Percentiles rank a stretch among this genome's conserved stretches.
Conservation (phyloP, 2,113 vertebrate genomes). For the Thomomys bottae region DNA sequence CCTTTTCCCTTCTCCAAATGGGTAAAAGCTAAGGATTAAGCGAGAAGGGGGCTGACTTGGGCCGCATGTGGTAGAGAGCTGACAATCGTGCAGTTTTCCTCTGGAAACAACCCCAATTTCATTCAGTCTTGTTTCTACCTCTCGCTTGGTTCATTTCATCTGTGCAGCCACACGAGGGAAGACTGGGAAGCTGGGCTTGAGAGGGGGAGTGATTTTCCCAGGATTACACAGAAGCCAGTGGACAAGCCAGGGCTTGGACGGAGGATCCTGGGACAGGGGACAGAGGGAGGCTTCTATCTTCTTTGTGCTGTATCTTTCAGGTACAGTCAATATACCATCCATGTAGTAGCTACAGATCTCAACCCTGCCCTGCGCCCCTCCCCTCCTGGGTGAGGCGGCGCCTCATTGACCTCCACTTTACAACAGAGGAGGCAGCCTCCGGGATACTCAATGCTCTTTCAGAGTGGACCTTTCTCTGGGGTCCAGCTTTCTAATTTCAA, state of each 20-base stretch:
- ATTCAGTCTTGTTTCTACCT: not conserved
- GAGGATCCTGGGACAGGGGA: not conserved
- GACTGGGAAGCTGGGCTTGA: not conserved
- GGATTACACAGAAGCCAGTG: not conserved
- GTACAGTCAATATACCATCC: accelerated
- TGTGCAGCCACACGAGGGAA: not conserved
- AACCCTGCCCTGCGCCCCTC: no score
- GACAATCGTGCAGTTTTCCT: not conserved
- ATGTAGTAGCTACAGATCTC: not conserved
- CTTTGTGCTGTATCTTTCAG: accelerated
- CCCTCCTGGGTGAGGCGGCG: accelerated
- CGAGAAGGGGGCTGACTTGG: not conserved
- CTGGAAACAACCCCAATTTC: accelerated
- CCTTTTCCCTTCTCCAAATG: not conserved
- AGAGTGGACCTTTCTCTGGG: not conserved
- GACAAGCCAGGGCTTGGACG: not conserved
- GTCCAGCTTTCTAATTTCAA: not conserved
- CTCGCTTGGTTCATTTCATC: not conserved
- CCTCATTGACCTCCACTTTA: not conserved
- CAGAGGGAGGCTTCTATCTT: not conserved
- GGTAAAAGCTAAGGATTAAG: not conserved
- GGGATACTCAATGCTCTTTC: not conserved
- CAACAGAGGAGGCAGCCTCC: not conserved
- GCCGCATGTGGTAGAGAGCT: not conserved
- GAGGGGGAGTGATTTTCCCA: not conserved